phyloP scores from a whole-genome alignment of 2,797 vertebrate genomes.

The Micromesistius poutassou region DNA sequence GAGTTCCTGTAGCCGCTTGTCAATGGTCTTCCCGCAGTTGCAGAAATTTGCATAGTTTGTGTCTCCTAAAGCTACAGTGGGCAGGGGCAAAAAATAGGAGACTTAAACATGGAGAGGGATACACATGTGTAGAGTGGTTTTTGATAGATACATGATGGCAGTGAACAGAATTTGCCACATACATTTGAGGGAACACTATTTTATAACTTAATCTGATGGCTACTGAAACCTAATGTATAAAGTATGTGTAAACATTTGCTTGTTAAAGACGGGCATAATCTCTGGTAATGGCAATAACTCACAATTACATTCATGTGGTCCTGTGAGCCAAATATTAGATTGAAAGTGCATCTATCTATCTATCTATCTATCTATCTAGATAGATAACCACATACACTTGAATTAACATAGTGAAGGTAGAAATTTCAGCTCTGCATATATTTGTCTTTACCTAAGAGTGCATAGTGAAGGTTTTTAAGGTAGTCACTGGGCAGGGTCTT shows the following conservation, averaged over 20 bases:
- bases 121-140: background rate
- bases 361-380: too few species aligned
- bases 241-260: too few species aligned
- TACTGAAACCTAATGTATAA: too few species aligned
- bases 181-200: too few species aligned
- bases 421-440: background rate
- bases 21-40: conserved; percentile 92
- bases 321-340: background rate
- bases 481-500: conserved; percentile 72
- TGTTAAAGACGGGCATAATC: too few species aligned
- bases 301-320: too few species aligned
- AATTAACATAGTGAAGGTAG: too few species aligned
- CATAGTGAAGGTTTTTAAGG: conserved; percentile 83
- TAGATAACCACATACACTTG: background rate
- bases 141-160: background rate
- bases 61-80: conserved; percentile 85
- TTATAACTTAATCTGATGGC: too few species aligned
- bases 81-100: conserved; percentile 12
- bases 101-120: background rate
- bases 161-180: too few species aligned
- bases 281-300: background rate
- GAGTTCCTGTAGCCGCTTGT: conserved; percentile 82
- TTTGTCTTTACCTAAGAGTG: conserved; percentile 82
- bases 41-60: conserved; percentile 94
- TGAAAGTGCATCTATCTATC: background rate